phyloP scores from a whole-genome alignment of 2,888 invertebrate genomes.

The Laothoe populi region DNA sequence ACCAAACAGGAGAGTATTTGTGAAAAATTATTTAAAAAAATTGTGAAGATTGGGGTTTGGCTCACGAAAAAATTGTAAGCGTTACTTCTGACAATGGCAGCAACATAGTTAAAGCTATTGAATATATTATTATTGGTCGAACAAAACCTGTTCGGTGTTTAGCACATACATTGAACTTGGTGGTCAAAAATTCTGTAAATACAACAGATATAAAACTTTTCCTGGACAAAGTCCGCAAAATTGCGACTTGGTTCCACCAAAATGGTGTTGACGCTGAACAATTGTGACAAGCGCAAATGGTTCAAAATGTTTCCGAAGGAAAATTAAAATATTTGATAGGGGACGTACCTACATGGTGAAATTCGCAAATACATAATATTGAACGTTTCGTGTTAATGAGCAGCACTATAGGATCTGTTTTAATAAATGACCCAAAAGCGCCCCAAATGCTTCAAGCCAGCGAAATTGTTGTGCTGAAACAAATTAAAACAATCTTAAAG shows the following conservation, averaged over 20 bases:
- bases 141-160: neutral
- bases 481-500: slow-evolving; percentile 30
- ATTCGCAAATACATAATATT: slow-evolving; percentile 37
- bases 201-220: neutral
- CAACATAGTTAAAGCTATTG: slow-evolving; percentile 5
- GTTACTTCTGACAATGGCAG: neutral
- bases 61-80: neutral
- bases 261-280: slow-evolving; percentile 33
- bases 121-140: neutral
- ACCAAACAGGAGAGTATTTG: neutral
- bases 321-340: slow-evolving; percentile 40
- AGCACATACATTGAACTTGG: neutral
- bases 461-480: slow-evolving; percentile 36
- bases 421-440: slow-evolving; percentile 35
- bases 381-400: slow-evolving; percentile 35
- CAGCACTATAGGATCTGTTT: slow-evolving; percentile 36
- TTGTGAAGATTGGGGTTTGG: neutral
- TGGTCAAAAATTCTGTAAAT: slow-evolving; percentile 1
- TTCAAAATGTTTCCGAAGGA: slow-evolving; percentile 32
- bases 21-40: slow-evolving; percentile 1
- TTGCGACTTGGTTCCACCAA: slow-evolving; percentile 1
- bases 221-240: neutral
- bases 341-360: slow-evolving; percentile 32
- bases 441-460: slow-evolving; percentile 42
- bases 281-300: slow-evolving; percentile 38